Evolutionary conservation across 2,113 vertebrate species (phyloP), one percentile per base, ranked within the genome.

Genomic region (Ranitomeya imitator): DNA sequence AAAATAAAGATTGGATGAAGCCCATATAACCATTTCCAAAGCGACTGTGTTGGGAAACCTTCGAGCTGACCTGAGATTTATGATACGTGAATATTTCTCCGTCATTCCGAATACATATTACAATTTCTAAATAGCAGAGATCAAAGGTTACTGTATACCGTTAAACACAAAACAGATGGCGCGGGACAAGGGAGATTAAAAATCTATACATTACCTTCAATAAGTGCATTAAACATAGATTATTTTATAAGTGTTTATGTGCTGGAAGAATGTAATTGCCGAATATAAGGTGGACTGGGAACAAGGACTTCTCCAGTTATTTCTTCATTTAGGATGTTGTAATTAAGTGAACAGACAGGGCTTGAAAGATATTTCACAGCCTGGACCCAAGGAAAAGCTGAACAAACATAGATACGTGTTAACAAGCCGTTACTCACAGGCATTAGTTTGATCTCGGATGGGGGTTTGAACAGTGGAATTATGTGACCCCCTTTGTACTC

Each of bases 151-250:
- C 54, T 61, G 55, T 74, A 83, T 65, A 71, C 31, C 45, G 63
- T 76, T 61, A 83, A 83, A 88, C 57, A 73, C 37, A 76, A 88
- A 88, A 83, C 86, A 88, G 54, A 88, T 88, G 86, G 37, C 7
- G 67, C 31, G 18, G 59, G 69, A 74, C 86, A 23, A 45, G 11
- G 19, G 55, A 80, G 86, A 88, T 82, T 88, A 88, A 83, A 88
- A 88, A 76, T 74, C 86, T 83, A 88, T 88, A 54, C 26, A 60
- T 86, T 80, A 79, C 60, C 59, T 86, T 86, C 85, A 79, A 79
- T 79, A 86, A 86, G 74, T 79, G 65, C 69, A 83, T 88, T 83
- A 74, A 81, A 82, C 65, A 74, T 74, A 52, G 31, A 76, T 83
- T 83, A 86, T 80, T 80, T 86, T 79, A 26, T 54, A 87, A 55